A percentile compares a stretch with the other conserved stretches of the same genome.
phyloP scores from a whole-genome alignment of 2,888 invertebrate genomes.

The Melangyna quadrimaculata region DNA sequence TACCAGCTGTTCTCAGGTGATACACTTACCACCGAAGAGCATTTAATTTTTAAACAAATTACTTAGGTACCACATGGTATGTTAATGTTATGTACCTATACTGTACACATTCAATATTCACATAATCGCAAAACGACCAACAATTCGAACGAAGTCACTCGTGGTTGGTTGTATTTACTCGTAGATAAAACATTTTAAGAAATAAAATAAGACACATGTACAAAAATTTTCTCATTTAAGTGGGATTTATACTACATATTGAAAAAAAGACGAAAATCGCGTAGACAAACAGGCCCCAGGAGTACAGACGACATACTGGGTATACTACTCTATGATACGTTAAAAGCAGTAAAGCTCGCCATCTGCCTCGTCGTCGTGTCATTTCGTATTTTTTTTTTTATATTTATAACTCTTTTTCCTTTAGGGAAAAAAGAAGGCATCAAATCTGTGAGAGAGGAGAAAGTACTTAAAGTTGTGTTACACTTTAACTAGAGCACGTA shows the following conservation, averaged over 20 bases:
- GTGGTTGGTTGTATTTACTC: neutral
- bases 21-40: too few species aligned
- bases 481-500: neutral
- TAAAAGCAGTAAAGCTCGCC: neutral
- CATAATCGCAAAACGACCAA: neutral
- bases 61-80: too few species aligned
- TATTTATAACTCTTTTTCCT: neutral
- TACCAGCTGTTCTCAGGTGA: too few species aligned
- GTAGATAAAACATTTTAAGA: neutral
- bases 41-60: too few species aligned
- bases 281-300: neutral
- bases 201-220: neutral
- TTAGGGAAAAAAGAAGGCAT: conserved; percentile 5
- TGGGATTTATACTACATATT: neutral
- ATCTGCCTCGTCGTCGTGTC: neutral
- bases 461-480: neutral
- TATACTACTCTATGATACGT: neutral
- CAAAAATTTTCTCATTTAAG: neutral
- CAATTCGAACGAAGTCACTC: neutral
- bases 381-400: neutral
- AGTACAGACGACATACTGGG: neutral
- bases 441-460: neutral
- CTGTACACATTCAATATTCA: too few species aligned
- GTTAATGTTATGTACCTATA: too few species aligned
- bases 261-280: neutral